These are phyloP conservation scores for Pseudomyrmex pallidus DNA, from an alignment of 1,140 invertebrate genomes.

Conservation along the genomic window DNA sequence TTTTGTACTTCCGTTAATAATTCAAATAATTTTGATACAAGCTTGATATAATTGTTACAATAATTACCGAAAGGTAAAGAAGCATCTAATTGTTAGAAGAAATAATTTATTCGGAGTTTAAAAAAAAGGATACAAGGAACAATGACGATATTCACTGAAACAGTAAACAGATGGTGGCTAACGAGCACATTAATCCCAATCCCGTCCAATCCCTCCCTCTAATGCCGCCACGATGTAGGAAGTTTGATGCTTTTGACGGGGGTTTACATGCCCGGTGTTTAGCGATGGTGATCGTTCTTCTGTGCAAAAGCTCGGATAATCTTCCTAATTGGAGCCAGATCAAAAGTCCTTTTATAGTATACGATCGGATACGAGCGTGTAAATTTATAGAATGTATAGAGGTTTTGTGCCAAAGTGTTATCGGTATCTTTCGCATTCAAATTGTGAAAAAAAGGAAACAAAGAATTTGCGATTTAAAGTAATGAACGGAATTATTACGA, in stretches of 20 bases:
- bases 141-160: conserved; percentile 37
- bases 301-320: conserved; percentile 66
- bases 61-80: too few species aligned
- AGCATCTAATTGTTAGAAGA: background rate
- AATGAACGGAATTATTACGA: too few species aligned
- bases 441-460: too few species aligned
- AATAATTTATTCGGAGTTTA: conserved; percentile 28
- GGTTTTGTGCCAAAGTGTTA: too few species aligned
- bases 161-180: conserved; percentile 45
- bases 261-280: conserved; percentile 66
- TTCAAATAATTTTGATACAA: too few species aligned
- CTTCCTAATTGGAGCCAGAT: conserved; percentile 68
- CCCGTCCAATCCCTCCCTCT: conserved; percentile 76
- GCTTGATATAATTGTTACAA: too few species aligned
- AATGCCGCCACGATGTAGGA: conserved; percentile 60
- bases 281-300: conserved; percentile 65
- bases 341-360: conserved; percentile 12
- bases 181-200: conserved; percentile 51
- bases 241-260: conserved; percentile 67
- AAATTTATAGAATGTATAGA: background rate
- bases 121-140: conserved; percentile 18
- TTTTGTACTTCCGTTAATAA: too few species aligned
- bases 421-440: too few species aligned
- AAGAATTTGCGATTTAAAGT: too few species aligned
- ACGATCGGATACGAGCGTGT: background rate